Conservation (phyloP, 2,888 invertebrate genomes). For the Apamea crenata region DNA sequence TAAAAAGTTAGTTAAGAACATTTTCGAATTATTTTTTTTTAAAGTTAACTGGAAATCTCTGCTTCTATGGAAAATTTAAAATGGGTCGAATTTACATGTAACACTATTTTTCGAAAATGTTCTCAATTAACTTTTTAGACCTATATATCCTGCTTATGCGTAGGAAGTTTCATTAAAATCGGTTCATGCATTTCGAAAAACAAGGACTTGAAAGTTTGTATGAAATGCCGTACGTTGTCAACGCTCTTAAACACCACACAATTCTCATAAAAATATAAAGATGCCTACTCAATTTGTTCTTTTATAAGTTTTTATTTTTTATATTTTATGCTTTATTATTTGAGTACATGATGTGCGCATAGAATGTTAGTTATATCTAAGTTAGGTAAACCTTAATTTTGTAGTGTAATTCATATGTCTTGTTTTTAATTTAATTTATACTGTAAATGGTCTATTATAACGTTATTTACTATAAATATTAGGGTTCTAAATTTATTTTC, state of each 20-base stretch:
- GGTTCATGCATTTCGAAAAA: too few species aligned
- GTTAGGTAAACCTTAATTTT: slow-evolving; percentile 45
- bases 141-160: too few species aligned
- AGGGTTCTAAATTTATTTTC: neutral
- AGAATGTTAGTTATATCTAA: slow-evolving; percentile 67
- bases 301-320: slow-evolving; percentile 18
- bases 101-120: too few species aligned
- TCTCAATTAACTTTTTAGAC: too few species aligned
- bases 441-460: slow-evolving; percentile 20
- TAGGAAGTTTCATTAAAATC: too few species aligned
- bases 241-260: neutral
- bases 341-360: slow-evolving; percentile 63
- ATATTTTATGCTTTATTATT: slow-evolving; percentile 32
- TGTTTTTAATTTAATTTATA: slow-evolving; percentile 45
- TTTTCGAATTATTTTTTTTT: too few species aligned
- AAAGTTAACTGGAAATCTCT: too few species aligned
- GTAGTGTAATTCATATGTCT: slow-evolving; percentile 40
- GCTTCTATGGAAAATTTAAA: too few species aligned
- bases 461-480: slow-evolving; percentile 17
- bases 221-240: too few species aligned
- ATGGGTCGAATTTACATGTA: too few species aligned
- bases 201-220: too few species aligned
- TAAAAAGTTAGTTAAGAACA: too few species aligned
- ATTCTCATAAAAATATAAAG: slow-evolving; percentile 26
- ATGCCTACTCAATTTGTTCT: neutral